Evolutionary conservation across 2,113 vertebrate genomes (phyloP).

Genomic region (Ailuropoda melanoleuca): DNA sequence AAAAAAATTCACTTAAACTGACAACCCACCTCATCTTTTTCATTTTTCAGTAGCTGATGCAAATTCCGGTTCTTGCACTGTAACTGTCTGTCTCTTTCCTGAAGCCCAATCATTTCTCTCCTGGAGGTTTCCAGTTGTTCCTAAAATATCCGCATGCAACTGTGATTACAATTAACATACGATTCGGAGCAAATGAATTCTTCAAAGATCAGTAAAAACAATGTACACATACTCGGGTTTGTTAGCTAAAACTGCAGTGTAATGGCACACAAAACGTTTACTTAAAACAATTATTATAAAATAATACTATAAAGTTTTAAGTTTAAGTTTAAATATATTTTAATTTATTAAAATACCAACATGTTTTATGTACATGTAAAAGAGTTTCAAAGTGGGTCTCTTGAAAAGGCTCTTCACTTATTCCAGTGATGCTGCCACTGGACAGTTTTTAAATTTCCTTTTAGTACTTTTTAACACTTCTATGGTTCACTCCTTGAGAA

Average conservation of each 20-base stretch:
- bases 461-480: background rate
- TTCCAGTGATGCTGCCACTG: background rate
- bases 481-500: background rate
- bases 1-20: background rate
- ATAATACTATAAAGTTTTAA: background rate
- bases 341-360: background rate
- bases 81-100: slow-evolving; percentile 94
- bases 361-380: background rate
- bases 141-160: slow-evolving; percentile 81
- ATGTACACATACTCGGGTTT: background rate
- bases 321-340: background rate
- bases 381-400: background rate
- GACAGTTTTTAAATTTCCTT: background rate
- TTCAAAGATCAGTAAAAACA: slow-evolving; percentile 10
- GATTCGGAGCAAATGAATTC: background rate
- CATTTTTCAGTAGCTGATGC: slow-evolving; percentile 95
- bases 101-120: slow-evolving; percentile 93
- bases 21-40: slow-evolving; percentile 95
- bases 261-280: background rate
- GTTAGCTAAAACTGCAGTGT: background rate
- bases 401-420: background rate
- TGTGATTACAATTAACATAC: slow-evolving; percentile 47
- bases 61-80: slow-evolving; percentile 95
- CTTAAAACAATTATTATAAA: slow-evolving; percentile 21
- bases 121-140: slow-evolving; percentile 94